These are phyloP conservation scores for Bubo scandiacus DNA, from an alignment of 2,113 vertebrate species.

Conservation along the genomic window DNA sequence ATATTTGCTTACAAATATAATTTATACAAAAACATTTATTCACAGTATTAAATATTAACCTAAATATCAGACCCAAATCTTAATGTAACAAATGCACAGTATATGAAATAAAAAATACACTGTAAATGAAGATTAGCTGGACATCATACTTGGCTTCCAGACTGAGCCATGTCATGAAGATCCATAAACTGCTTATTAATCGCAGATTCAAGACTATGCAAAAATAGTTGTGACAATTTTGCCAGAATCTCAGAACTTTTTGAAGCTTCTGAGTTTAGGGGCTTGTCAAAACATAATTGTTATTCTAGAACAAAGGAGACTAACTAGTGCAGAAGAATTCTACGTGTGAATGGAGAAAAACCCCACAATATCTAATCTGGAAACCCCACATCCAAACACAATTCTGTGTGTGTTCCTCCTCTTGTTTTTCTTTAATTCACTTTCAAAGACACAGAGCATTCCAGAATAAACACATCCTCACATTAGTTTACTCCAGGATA, in stretches of 20 bases:
- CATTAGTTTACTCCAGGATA: not conserved
- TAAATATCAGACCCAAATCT: not conserved
- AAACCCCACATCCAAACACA: not conserved
- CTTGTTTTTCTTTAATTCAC: not conserved
- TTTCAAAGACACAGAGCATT: not conserved
- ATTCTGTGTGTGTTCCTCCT: not conserved
- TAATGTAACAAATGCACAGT: not conserved
- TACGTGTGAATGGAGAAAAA: not conserved
- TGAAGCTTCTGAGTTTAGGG: not conserved
- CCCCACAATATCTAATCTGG: not conserved
- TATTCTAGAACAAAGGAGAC: not conserved
- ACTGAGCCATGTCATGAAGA: not conserved
- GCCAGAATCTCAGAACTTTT: not conserved
- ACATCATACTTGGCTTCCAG: not conserved
- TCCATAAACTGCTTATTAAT: not conserved
- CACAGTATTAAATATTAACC: not conserved
- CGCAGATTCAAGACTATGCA: not conserved
- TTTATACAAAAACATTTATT: not conserved
- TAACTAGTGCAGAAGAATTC: not conserved
- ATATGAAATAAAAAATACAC: not conserved
- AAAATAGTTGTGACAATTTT: not conserved
- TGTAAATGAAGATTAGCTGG: not conserved
- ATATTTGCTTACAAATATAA: not conserved
- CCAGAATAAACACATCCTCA: not conserved
- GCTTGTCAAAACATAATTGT: not conserved